Percentiles rank a stretch among this genome's conserved stretches.
These are phyloP conservation scores for Esox niger DNA, from an alignment of 2,113 vertebrate genomes.

Conservation along the genomic window DNA sequence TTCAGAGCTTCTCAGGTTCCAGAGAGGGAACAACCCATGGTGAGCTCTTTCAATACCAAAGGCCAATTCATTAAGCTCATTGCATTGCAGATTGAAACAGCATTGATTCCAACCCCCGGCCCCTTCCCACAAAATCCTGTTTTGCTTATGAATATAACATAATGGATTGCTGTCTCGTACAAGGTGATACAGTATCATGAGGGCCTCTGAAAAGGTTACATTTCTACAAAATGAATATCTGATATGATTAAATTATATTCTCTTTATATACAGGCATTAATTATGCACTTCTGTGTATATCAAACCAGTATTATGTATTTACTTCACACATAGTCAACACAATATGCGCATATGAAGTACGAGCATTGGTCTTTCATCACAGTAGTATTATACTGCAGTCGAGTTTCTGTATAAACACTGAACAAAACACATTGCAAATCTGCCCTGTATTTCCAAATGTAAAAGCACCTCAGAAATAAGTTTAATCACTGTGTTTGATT, in stretches of 20 bases:
- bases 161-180: conserved; percentile 4
- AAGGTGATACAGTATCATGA: neutral
- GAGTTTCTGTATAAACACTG: conserved; percentile 51
- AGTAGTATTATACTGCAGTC: conserved; percentile 43
- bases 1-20: conserved; percentile 27
- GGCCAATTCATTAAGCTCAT: conserved; percentile 31
- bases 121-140: conserved; percentile 3
- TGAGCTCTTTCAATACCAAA: conserved; percentile 23
- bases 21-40: conserved; percentile 30
- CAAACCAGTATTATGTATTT: conserved; percentile 2
- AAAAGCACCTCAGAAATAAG: conserved; percentile 52
- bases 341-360: neutral
- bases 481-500: conserved; percentile 68
- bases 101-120: conserved; percentile 26
- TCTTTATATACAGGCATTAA: conserved; percentile 2
- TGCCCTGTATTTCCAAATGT: conserved; percentile 7
- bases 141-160: conserved; percentile 20
- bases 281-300: conserved; percentile 12
- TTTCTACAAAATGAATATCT: conserved; percentile 10
- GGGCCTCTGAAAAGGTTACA: neutral
- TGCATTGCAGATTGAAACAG: conserved; percentile 33
- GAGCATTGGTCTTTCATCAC: conserved; percentile 57
- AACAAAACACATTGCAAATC: conserved; percentile 15
- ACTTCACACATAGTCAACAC: neutral
- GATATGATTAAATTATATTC: conserved; percentile 22